Conservation (phyloP, 2,113 vertebrate species). For the Melanostigma gelatinosum region DNA sequence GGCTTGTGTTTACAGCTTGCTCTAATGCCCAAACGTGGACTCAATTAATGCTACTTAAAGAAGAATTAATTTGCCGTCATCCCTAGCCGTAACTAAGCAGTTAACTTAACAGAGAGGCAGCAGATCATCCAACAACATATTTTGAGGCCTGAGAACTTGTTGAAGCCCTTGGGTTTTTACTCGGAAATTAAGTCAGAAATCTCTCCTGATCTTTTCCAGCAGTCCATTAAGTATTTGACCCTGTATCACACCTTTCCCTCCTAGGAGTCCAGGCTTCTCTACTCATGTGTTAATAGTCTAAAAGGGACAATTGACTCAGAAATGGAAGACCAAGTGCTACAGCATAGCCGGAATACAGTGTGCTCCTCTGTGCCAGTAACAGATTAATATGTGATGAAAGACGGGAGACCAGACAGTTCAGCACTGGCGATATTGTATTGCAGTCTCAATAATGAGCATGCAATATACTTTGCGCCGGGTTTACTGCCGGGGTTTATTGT, state of each 20-base stretch:
- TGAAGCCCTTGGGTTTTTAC: constrained; percentile 11
- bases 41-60: not conserved
- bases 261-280: constrained; percentile 15
- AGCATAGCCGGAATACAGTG: not conserved
- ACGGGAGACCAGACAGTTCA: constrained; percentile 48
- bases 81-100: not conserved
- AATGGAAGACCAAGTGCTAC: not conserved
- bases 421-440: constrained; percentile 44
- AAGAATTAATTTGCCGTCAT: not conserved
- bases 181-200: constrained; percentile 20
- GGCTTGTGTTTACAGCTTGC: not conserved
- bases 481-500: constrained; percentile 58
- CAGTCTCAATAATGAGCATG: constrained; percentile 42
- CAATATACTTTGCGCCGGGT: constrained; percentile 46
- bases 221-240: constrained; percentile 33
- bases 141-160: not conserved
- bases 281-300: constrained; percentile 16
- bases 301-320: constrained; percentile 30
- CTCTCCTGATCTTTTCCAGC: constrained; percentile 28
- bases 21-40: not conserved
- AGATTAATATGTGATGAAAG: constrained; percentile 52
- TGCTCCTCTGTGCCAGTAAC: constrained; percentile 33
- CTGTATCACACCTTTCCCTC: constrained; percentile 31
- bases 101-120: not conserved
- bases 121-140: not conserved